Evolutionary conservation across 2,113 vertebrate genomes (phyloP).

Genomic region (Dascyllus trimaculatus): DNA sequence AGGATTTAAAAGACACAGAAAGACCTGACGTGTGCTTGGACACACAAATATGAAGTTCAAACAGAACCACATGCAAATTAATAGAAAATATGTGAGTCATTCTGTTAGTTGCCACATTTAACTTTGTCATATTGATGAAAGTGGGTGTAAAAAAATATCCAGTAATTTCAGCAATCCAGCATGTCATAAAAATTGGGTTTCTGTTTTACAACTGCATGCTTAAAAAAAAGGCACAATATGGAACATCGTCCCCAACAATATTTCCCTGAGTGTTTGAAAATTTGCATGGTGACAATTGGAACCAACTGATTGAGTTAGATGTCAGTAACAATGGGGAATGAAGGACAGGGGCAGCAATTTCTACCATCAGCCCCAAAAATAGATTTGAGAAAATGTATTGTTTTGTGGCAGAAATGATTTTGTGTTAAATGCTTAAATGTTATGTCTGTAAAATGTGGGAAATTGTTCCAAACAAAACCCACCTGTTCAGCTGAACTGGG

Average conservation of each 20-base stretch:
- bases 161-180: not conserved
- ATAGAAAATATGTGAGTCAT: not conserved
- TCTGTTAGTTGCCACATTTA: not conserved
- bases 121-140: constrained; percentile 1
- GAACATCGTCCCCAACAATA: constrained; percentile 19
- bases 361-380: not conserved
- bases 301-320: not conserved
- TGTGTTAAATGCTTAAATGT: not conserved
- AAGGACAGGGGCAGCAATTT: too few relatives aligned
- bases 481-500: constrained; percentile 9
- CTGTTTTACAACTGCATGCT: constrained; percentile 24
- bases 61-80: constrained; percentile 18
- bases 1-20: constrained; percentile 58
- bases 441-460: not conserved
- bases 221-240: constrained; percentile 27
- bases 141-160: not conserved
- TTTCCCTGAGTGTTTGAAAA: constrained; percentile 5
- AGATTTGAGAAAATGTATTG: not conserved
- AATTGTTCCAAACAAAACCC: not conserved
- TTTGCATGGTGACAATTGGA: not conserved
- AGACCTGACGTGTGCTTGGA: constrained; percentile 41
- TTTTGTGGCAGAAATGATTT: too few relatives aligned
- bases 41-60: constrained; percentile 19
- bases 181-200: not conserved
- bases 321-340: not conserved